Evolutionary conservation across 2,888 invertebrate species (phyloP), one percentile per base, ranked within the genome.

Genomic region (Pandemis cinnamomeana): DNA sequence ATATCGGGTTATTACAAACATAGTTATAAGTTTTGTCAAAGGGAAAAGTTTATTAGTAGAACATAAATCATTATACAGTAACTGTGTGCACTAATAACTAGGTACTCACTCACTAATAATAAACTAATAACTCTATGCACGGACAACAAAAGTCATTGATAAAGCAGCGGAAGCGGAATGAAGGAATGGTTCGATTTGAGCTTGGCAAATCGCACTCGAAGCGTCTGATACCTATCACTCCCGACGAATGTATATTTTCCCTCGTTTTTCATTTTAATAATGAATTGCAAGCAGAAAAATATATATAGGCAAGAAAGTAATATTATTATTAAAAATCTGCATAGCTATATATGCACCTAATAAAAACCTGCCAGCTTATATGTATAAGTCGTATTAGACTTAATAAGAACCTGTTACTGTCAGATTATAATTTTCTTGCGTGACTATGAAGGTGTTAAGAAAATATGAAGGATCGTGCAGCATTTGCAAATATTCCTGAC

Each of bases 191-290:
- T 72, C 53, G 51, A 67, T 67, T 67, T 83, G 80, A 77, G 81
- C 80, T 77, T 77, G 75, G 75, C 77, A 80, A 78, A 75, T 66
- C 48, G 77, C 71, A 60, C 84, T 84, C 86, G 84, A 83, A 84
- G 83, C 84, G 83, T 86, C 88, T 87, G 87, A 87, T 87, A n/a
- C n/a, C n/a, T n/a, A 89, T 88, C 87, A 85, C 84, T 87, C 86
- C 84, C 82, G 79, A 79, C 82, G 81, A 82, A 83, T 82, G 79
- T 80, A 48, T 66, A 48, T 66, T 77, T 75, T 60, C 76, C 75
- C 70, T 71, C 41, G 42, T 13, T 71, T 55, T 46, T 42, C 15
- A 2, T 64, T 78, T n/a, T 51, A n/a, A 15, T 51, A 51, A n/a
- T 51, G n/a, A 51, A 7, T 8, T 44, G 13, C 51, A 51, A 55